Evolutionary conservation across 2,888 invertebrate species (phyloP).

Genomic region (Drosophila robusta): DNA sequence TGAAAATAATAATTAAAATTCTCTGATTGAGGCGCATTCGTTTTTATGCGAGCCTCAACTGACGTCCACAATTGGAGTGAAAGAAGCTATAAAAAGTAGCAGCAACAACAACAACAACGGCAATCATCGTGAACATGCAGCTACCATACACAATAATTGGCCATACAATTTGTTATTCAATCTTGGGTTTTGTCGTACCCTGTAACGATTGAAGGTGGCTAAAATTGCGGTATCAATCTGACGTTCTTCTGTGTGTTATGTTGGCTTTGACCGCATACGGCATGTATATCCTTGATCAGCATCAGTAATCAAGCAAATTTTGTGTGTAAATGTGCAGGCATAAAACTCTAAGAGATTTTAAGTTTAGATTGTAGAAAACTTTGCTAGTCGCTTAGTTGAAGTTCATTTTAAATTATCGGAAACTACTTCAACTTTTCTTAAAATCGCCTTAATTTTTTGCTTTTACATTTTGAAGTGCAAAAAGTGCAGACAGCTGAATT

Average conservation of each 20-base stretch:
- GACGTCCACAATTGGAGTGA: conserved; percentile 73
- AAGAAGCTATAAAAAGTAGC: conserved; percentile 64
- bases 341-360: too few species aligned
- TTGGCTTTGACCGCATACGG: background rate
- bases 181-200: conserved; percentile 13
- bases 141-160: conserved; percentile 54
- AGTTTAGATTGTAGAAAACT: too few species aligned
- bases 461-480: too few species aligned
- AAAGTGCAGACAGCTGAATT: too few species aligned
- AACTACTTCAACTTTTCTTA: too few species aligned
- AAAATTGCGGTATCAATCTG: background rate
- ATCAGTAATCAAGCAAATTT: too few species aligned
- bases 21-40: conserved; percentile 71
- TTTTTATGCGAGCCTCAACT: conserved; percentile 22
- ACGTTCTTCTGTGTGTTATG: too few species aligned
- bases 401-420: too few species aligned
- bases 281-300: too few species aligned
- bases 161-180: conserved; percentile 54
- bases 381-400: too few species aligned
- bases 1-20: conserved; percentile 83
- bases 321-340: too few species aligned
- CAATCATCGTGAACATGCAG: conserved; percentile 25
- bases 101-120: conserved; percentile 26
- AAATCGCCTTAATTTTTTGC: too few species aligned
- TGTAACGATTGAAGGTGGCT: background rate